These are phyloP conservation scores for Drosophila varians DNA, from an alignment of 1,140 invertebrate species.

Conservation along the genomic window DNA sequence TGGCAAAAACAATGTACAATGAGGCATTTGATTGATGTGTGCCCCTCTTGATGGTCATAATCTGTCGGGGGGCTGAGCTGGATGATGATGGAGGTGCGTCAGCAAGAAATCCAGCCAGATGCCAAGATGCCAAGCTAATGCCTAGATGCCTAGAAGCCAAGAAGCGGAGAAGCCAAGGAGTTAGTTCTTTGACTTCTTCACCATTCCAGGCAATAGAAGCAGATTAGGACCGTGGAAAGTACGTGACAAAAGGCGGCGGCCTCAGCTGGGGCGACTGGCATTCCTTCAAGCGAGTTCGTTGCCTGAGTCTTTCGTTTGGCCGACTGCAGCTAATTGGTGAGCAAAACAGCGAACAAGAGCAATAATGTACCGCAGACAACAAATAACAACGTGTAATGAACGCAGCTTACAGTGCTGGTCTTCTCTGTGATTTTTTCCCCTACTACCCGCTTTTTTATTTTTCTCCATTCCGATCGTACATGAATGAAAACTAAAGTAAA, in stretches of 20 bases:
- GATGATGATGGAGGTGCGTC: conserved; percentile 39
- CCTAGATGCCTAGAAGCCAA: neutral
- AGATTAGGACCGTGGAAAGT: conserved; percentile 33
- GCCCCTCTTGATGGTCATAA: conserved; percentile 32
- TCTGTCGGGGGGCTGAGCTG: conserved; percentile 36
- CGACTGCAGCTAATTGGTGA: conserved; percentile 68
- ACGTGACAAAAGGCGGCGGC: conserved; percentile 16
- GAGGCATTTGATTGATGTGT: conserved; percentile 64
- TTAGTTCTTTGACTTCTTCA: conserved; percentile 50
- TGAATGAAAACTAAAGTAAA: conserved; percentile 72
- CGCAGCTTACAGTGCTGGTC: conserved; percentile 60
- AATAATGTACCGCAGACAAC: conserved; percentile 79
- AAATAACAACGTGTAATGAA: conserved; percentile 81
- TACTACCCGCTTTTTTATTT: conserved; percentile 16
- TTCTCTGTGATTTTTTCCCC: conserved; percentile 17
- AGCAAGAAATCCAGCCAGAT: conserved; percentile 32
- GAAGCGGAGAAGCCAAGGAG: neutral
- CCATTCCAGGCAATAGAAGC: conserved; percentile 12
- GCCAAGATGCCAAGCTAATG: conserved; percentile 15
- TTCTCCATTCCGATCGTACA: conserved; percentile 41
- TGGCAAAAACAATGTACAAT: conserved; percentile 44
- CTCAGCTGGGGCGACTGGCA: neutral
- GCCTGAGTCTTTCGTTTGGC: conserved; percentile 61
- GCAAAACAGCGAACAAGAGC: conserved; percentile 77
- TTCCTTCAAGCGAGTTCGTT: conserved; percentile 23